Base-by-base conservation (phyloP, 1,140 invertebrate genomes). In the Lasioglossum albipes region DNA sequence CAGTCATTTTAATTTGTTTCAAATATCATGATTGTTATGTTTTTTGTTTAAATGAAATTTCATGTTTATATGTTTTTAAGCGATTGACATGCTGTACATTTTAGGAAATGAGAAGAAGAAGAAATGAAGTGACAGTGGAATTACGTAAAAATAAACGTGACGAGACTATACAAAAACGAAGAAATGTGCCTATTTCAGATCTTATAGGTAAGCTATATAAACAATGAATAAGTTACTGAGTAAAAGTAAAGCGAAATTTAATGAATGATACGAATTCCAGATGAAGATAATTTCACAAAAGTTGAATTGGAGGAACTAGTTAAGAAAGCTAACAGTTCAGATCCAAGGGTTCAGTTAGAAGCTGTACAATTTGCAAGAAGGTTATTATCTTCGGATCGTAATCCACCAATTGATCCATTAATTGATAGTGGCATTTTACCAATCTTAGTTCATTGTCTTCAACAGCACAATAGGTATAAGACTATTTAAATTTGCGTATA, bases 351-450 rank as follows among this genome's bases (percentile, higher is more conserved):
- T 87, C 97, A 98, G 93, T 94, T 98, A 84, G 93, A 94, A 84
- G 97, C 97, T 68, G 97, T 98, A 7, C 97, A 98, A 91, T 95
- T 97, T 52, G 97, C 97, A 70, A 94, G 99, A 79, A 99, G 99
- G 94, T 94, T 99, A 73, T 94, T 99, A 7, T 99, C 98, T 5
- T 98, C 97, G 62, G 98, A 99, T 93, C 96, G 97, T 86, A 99
- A 99, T 95, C 99, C 99, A 86, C 99, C 99, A n/a, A 99, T 99
- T 89, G 98, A 99, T 95, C 96, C 97, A 79, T 94, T 99, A 70
- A 99, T 99, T 85, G 94, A 96, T 41, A 97, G 97, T 93, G 98
- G 97, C 68, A 98, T 99, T 91, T 95, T 99, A 81, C 98, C 98
- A 68, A 96, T 98, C 89, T 95, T 99, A 86, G 98, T 99, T 59